Base-by-base conservation (phyloP, 2,888 invertebrate species). In the Amaurobius ferox region DNA sequence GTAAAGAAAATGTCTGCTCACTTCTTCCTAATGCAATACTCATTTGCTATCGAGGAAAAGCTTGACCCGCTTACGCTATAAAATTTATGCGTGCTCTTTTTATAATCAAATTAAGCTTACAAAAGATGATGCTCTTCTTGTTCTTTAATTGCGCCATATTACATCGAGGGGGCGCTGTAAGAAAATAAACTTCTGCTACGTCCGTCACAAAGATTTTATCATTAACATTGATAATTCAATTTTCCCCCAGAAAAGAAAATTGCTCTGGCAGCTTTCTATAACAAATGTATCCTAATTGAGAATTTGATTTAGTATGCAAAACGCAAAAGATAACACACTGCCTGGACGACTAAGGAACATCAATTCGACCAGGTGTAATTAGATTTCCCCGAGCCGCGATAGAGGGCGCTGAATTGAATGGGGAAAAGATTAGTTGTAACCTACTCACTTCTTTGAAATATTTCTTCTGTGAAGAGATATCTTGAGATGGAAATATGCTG, bases 141-240 rank as follows among this genome's bases (percentile, higher is more conserved):
- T 16, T 16, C 44, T 44, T 3, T 55, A 55, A 23, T 55, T 23
- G 23, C 55, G 23, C 5, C 19, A 23, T 55, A 55, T 23, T 55
- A 55, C 55, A 19, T 23, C 3, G 16, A 23, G 19, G 2, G 19
- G 23, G 55, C 23, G 19, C 11, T 55, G 5, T 11, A 44, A 44
- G 11, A 55, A 64, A 79, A 79, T 32, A 67, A 73, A 26, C 28
- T 28, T 32, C 39, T 55, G 30, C 66, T 66, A 67, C 72, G 68
- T 68, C 29, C 29, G 61, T 68, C 67, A 80, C 74, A 74, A 80
- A 80, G 68, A 68, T 74, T 80, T 55, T 44, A 55, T 74, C 80
- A 80, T 80, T 80, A 74, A 74, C 74, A 74, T 35, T 68, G 68
- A 61, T 80, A 74, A 80, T 74, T 68, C 61, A 80, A 80, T 80